Conservation (phyloP, 2,888 invertebrate genomes). For the Tipula vernalis region DNA sequence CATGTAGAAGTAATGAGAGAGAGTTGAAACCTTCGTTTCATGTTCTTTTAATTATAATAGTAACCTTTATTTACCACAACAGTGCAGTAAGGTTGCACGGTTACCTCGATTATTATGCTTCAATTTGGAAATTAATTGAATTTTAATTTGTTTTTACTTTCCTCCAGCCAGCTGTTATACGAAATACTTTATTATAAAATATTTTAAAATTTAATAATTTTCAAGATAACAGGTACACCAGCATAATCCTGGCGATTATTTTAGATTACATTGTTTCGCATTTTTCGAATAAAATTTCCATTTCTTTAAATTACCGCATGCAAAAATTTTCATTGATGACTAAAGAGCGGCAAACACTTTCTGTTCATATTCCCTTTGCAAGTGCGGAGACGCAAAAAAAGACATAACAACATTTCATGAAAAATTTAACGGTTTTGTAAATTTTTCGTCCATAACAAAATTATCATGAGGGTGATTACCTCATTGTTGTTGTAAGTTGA, state of each 20-base stretch:
- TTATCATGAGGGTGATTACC: not conserved
- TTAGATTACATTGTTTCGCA: not conserved
- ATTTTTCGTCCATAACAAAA: not conserved
- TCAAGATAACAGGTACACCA: not conserved
- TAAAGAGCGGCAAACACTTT: not conserved
- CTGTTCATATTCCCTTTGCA: not conserved
- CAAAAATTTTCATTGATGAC: not conserved
- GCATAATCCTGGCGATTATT: not conserved
- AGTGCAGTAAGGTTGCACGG: too few relatives aligned
- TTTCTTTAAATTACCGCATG: not conserved
- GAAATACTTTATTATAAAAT: too few relatives aligned
- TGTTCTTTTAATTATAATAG: too few relatives aligned
- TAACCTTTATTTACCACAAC: too few relatives aligned
- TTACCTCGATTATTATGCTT: too few relatives aligned
- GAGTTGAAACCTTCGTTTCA: too few relatives aligned
- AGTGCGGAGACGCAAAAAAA: not conserved
- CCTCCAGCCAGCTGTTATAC: too few relatives aligned
- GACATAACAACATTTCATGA: not conserved
- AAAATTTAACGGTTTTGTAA: slow-evolving; percentile 4
- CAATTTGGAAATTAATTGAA: too few relatives aligned
- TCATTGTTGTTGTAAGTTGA: not conserved
- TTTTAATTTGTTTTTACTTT: too few relatives aligned
- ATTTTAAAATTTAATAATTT: too few relatives aligned
- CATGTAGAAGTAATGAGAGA: too few relatives aligned
- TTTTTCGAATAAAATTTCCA: not conserved